Evolutionary conservation across 2,797 vertebrate genomes (phyloP).

Genomic region (Toxotes lorentzi): DNA sequence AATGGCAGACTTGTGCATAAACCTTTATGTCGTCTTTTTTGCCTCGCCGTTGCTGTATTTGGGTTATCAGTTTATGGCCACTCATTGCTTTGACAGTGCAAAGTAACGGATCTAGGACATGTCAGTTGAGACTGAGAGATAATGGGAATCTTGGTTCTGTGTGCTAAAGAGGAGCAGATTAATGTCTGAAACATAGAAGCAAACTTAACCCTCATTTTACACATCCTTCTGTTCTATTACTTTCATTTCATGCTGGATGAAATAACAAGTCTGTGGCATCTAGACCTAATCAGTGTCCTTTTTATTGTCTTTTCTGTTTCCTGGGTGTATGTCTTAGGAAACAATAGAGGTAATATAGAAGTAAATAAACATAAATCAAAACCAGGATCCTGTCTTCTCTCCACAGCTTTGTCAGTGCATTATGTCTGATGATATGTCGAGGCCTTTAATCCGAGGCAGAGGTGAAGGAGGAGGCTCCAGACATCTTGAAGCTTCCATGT

Average conservation of each 20-base stretch:
- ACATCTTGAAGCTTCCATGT: constrained; percentile 64
- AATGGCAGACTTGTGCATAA: not conserved
- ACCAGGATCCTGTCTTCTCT: not conserved
- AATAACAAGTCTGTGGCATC: not conserved
- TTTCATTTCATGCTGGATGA: constrained; percentile 24
- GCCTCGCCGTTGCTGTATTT: not conserved
- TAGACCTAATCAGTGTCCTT: not conserved
- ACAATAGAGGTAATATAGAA: accelerated
- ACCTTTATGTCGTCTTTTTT: not conserved
- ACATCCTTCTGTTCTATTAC: not conserved
- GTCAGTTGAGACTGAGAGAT: constrained; percentile 43
- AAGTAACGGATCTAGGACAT: constrained; percentile 39
- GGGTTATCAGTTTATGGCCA: constrained; percentile 35
- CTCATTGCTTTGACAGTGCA: constrained; percentile 13
- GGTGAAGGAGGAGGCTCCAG: constrained; percentile 26
- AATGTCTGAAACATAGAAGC: constrained; percentile 1
- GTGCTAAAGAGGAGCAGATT: constrained; percentile 9
- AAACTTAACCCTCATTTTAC: not conserved
- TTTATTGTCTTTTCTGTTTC: not conserved
- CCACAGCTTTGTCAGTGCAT: constrained; percentile 22
- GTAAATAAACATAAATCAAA: not conserved
- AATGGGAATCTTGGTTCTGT: constrained; percentile 30
- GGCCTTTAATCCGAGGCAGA: constrained; percentile 85
- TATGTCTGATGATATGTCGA: constrained; percentile 89
- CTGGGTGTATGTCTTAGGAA: not conserved